Percentiles rank a stretch among this genome's conserved stretches.
phyloP scores from a whole-genome alignment of 2,797 vertebrate genomes.

The Tapera naevia region DNA sequence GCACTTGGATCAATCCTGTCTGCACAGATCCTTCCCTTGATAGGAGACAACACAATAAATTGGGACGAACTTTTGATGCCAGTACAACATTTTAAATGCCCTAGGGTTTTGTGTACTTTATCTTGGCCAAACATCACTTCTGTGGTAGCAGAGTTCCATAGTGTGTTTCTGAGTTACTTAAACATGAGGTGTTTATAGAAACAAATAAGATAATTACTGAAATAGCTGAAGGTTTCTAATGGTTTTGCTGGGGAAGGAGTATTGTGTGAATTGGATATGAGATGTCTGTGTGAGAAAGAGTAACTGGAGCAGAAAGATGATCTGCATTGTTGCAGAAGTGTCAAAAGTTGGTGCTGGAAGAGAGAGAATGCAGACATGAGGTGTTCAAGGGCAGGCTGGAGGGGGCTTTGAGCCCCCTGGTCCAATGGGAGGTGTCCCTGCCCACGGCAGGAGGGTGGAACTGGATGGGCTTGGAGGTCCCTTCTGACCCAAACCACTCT shows the following conservation, averaged over 20 bases:
- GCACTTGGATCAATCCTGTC: background rate
- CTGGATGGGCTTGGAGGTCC: too few relatives aligned
- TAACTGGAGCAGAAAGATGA: background rate
- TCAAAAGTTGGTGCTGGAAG: background rate
- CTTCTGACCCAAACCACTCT: too few relatives aligned
- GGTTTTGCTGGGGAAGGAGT: background rate
- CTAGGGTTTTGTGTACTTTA: background rate
- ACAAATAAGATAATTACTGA: background rate
- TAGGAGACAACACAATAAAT: too few relatives aligned
- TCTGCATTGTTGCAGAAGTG: background rate
- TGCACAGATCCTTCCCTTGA: background rate
- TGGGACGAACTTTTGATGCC: background rate
- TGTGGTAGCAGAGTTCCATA: fast-evolving
- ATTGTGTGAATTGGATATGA: background rate
- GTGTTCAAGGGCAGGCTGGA: too few relatives aligned
- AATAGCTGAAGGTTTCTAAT: background rate
- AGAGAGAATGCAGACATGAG: background rate
- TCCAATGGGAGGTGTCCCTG: too few relatives aligned
- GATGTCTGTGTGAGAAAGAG: background rate
- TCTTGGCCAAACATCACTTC: background rate
- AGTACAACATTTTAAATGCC: background rate
- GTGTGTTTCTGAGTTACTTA: background rate
- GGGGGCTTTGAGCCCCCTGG: too few relatives aligned
- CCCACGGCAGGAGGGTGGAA: too few relatives aligned
- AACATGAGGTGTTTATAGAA: background rate